Evolutionary conservation across 1,140 invertebrate species (phyloP), one percentile per base, ranked within the genome.

Genomic region (Meloidogyne floridensis): DNA sequence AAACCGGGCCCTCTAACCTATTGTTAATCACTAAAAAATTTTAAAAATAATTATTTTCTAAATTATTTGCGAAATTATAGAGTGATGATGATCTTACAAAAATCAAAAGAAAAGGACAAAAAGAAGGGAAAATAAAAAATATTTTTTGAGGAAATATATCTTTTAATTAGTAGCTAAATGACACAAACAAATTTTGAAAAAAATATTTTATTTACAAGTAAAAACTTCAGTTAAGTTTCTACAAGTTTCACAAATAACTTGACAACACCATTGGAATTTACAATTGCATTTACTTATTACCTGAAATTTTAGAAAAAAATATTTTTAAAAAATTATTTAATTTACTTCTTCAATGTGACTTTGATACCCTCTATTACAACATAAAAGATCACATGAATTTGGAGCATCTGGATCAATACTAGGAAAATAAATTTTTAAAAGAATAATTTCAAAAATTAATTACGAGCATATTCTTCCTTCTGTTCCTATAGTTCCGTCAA

Each of bases 381-480:
- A 93, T 90, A 93, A 91, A 53, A 92, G 84, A 81, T 91, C 90
- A 87, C 92, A 93, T 18, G 92, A 90, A 78, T 92, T 90, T 13
- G 90, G 87, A 11, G 85, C 89, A 59, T 82, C 81, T 15, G 91
- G 90, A 13, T 90, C 90, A 71, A 90, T 87, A 81, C 84, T 85
- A 51, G n/a, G 18, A 53, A 13, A 82, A 18, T 51, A 54, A 53
- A 82, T 2, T 59, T n/a, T 54, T n/a, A 70, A 13, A n/a, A 84
- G n/a, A 84, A 42, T 51, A 18, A 51, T 43, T 47, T 11, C n/a
- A 5, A 32, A 18, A 20, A 0, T 13, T 43, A 86, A 69, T 47
- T 73, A 85, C 84, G 92, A 92, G 85, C 92, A 92, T 87, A 87
- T 93, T 93, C 93, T 92, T 80, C 93, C 93, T 78, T 90, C 87